These are phyloP conservation scores for Plebejus anna DNA, from an alignment of 2,888 invertebrate genomes.

Conservation along the genomic window DNA sequence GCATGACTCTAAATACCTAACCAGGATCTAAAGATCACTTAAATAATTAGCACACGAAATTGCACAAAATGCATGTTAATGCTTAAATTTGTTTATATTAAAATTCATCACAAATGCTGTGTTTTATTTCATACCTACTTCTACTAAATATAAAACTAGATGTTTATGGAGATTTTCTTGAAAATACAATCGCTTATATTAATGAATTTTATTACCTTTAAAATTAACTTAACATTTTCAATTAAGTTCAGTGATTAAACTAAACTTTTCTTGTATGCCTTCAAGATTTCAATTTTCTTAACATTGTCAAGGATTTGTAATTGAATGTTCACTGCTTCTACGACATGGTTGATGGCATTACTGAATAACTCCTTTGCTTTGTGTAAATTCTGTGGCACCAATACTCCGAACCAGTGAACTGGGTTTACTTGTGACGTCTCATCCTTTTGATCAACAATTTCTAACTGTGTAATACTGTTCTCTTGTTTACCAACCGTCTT, in stretches of 20 bases:
- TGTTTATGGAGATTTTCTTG: not conserved
- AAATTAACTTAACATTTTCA: not conserved
- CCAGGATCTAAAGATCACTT: not conserved
- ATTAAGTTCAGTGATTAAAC: not conserved
- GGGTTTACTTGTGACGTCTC: slow-evolving; percentile 79
- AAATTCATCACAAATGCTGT: not conserved
- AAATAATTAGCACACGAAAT: slow-evolving; percentile 12
- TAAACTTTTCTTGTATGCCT: slow-evolving; percentile 46
- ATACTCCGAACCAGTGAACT: slow-evolving; percentile 91
- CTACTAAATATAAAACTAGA: not conserved
- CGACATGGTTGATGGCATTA: slow-evolving; percentile 82
- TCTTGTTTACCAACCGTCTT: slow-evolving; percentile 61
- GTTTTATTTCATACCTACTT: slow-evolving; percentile 6
- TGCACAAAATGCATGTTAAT: slow-evolving; percentile 25
- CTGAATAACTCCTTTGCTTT: slow-evolving; percentile 87
- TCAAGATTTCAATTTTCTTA: slow-evolving; percentile 52
- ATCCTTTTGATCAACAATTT: slow-evolving; percentile 50
- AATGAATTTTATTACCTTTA: not conserved
- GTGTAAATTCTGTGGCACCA: slow-evolving; percentile 89
- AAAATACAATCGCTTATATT: not conserved
- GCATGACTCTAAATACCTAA: not conserved
- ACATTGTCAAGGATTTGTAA: slow-evolving; percentile 72
- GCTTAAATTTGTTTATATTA: slow-evolving; percentile 23
- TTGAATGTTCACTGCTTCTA: slow-evolving; percentile 86
- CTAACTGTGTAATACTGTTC: slow-evolving; percentile 64